phyloP scores from a whole-genome alignment of 2,113 vertebrate species.

The Rhegmatorhina hoffmannsi region DNA sequence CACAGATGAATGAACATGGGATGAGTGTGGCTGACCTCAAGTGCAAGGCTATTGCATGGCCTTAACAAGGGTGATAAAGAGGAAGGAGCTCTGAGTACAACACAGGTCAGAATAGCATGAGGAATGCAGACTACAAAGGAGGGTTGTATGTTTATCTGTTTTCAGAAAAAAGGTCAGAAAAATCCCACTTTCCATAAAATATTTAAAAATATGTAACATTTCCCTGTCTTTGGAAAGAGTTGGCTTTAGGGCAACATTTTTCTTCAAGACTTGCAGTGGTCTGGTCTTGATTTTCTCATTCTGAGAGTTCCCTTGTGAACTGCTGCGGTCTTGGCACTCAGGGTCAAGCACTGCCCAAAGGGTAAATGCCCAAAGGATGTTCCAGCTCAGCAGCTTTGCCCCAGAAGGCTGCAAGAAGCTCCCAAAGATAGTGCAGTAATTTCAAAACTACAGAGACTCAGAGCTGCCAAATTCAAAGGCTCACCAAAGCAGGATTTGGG shows the following conservation, averaged over 20 bases:
- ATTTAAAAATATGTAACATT: neutral
- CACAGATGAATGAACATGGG: neutral
- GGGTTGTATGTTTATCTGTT: neutral
- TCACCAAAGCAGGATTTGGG: neutral
- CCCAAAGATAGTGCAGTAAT: neutral
- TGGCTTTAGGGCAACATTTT: constrained; percentile 15
- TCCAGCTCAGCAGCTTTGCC: neutral
- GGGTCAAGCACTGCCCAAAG: neutral
- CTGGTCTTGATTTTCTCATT: constrained; percentile 24
- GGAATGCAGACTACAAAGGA: neutral
- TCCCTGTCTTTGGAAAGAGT: neutral
- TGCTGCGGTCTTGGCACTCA: neutral
- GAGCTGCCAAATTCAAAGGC: neutral
- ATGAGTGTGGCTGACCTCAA: neutral
- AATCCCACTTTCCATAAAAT: constrained; percentile 3
- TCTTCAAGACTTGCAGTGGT: neutral
- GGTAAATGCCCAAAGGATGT: neutral
- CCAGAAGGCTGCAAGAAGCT: neutral
- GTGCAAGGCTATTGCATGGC: neutral
- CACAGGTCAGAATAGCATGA: neutral
- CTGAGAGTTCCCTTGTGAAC: neutral
- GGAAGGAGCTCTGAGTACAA: neutral
- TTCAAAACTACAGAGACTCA: neutral
- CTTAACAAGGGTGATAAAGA: neutral
- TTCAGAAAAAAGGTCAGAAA: constrained; percentile 5